Conservation (phyloP, 2,888 invertebrate species). For the Rhagonycha lutea region DNA sequence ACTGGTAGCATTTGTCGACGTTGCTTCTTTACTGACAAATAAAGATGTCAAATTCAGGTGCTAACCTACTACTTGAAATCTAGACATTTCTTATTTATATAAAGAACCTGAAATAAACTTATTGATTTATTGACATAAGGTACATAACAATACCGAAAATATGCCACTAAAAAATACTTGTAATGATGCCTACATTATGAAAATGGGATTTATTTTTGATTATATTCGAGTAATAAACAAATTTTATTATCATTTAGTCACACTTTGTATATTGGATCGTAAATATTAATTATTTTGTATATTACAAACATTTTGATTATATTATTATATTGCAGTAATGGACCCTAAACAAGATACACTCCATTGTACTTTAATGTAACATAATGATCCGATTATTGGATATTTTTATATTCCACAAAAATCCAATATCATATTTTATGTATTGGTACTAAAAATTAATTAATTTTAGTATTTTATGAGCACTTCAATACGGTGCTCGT, state of each 20-base stretch:
- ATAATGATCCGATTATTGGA: not conserved
- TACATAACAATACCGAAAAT: not conserved
- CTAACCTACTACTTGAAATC: constrained; percentile 13
- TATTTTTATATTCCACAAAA: not conserved
- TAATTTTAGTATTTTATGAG: not conserved
- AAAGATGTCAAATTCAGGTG: constrained; percentile 31
- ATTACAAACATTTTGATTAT: not conserved
- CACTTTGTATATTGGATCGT: not conserved
- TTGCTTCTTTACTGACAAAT: constrained; percentile 29
- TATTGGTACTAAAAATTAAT: not conserved
- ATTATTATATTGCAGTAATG: not conserved
- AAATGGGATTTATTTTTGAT: not conserved
- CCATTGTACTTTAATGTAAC: not conserved
- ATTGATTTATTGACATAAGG: constrained; percentile 5
- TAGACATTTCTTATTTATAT: constrained; percentile 16
- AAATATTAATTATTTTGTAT: constrained; percentile 1
- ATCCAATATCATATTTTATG: not conserved
- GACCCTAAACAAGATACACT: not conserved
- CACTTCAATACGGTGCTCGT: not conserved
- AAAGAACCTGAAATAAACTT: constrained; percentile 7
- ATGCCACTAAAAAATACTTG: not conserved
- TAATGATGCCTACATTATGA: not conserved
- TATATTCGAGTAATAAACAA: not conserved
- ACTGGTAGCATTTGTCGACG: constrained; percentile 24
- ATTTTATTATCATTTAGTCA: not conserved